phyloP scores from a whole-genome alignment of 2,113 vertebrate species.

The Eulacestoma nigropectus region DNA sequence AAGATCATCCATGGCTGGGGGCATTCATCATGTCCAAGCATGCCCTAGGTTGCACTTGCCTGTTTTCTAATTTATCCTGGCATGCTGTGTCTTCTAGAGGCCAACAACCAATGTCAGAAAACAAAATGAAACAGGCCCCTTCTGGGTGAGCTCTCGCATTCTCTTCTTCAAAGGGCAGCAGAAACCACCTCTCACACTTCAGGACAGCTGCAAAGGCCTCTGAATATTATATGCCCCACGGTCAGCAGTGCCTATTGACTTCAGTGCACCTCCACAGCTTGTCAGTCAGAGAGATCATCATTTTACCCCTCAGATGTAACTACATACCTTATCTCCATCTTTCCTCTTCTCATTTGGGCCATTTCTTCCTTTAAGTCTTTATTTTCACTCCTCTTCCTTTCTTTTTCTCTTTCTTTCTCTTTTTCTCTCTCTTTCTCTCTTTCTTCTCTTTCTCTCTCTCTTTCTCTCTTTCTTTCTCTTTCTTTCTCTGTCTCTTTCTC shows the following conservation, averaged over 20 bases:
- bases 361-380: not conserved
- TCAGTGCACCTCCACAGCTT: not conserved
- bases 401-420: not conserved
- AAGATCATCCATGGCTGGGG: not conserved
- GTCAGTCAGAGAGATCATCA: not conserved
- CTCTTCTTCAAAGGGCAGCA: not conserved
- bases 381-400: not conserved
- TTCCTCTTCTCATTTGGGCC: not conserved
- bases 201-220: not conserved
- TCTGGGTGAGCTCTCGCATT: not conserved
- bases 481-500: not conserved
- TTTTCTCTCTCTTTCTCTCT: accelerated
- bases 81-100: not conserved
- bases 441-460: accelerated
- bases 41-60: not conserved
- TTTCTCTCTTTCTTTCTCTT: not conserved
- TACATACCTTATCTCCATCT: not conserved
- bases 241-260: not conserved
- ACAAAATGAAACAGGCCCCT: not conserved
- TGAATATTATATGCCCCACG: accelerated
- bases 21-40: not conserved
- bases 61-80: not conserved
- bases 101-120: not conserved
- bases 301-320: not conserved
- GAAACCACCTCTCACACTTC: not conserved